These are phyloP conservation scores for Protobothrops flavoviridis DNA, from an alignment of 2,113 vertebrate species.

Conservation along the genomic window DNA sequence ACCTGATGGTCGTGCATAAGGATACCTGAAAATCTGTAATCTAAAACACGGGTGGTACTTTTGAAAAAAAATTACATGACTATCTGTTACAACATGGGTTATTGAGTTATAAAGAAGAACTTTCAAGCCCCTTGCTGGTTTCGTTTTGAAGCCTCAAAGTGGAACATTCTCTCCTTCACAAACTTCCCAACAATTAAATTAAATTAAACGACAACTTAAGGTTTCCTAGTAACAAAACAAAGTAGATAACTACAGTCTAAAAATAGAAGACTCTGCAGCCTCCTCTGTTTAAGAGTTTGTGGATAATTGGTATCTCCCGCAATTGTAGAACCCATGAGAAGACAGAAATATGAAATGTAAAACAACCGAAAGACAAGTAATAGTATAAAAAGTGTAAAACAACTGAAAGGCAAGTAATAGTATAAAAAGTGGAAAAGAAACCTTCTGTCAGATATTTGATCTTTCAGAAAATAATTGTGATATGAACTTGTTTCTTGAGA, in stretches of 20 bases:
- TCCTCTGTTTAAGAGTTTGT: neutral
- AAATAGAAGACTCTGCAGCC: neutral
- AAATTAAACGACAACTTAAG: neutral
- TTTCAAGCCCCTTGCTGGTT: slow-evolving; percentile 17
- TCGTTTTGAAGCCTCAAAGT: neutral
- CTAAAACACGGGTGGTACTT: neutral
- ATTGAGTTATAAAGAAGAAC: neutral
- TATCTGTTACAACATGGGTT: slow-evolving; percentile 46
- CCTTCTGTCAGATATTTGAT: slow-evolving; percentile 19
- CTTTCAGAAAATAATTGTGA: slow-evolving; percentile 16
- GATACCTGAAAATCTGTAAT: neutral
- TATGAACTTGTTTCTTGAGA: neutral
- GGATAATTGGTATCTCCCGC: neutral
- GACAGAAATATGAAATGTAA: neutral
- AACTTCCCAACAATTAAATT: neutral
- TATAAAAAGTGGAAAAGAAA: neutral
- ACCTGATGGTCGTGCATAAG: neutral
- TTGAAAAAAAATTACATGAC: slow-evolving; percentile 26
- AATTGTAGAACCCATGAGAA: neutral
- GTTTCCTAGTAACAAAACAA: neutral
- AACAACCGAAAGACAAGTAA: neutral
- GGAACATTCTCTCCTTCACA: neutral
- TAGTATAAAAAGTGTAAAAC: no score
- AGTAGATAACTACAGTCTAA: neutral
- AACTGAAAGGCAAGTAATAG: neutral